A percentile compares a stretch with the other conserved stretches of the same genome.
These are phyloP conservation scores for Anneissia japonica DNA, from an alignment of 35 echinoderm and acorn worm species.

Conservation along the genomic window DNA sequence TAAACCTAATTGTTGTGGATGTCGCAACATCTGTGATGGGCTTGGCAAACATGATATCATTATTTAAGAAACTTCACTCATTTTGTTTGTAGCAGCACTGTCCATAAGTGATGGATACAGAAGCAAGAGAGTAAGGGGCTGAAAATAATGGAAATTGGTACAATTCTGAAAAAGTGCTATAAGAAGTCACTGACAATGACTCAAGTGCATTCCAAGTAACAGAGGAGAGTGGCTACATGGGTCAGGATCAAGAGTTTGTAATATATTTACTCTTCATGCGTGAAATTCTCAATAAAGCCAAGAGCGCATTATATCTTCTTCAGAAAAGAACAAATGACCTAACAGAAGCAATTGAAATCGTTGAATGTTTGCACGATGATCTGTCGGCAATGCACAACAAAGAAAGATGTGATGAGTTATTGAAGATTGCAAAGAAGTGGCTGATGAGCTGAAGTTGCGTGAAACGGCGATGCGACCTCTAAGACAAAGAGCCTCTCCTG, in stretches of 20 bases:
- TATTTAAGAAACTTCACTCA: not conserved
- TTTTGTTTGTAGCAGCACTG: not conserved
- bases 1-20: not conserved
- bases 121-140: not conserved
- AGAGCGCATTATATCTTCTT: not conserved
- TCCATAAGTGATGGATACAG: not conserved
- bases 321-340: not conserved
- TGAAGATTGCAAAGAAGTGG: not conserved
- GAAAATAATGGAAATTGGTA: not conserved
- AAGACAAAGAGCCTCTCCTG: too few relatives aligned
- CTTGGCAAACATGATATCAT: not conserved
- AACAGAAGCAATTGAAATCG: not conserved
- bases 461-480: too few relatives aligned
- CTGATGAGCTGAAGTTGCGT: too few relatives aligned
- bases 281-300: not conserved
- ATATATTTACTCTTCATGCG: not conserved
- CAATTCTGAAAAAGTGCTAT: not conserved
- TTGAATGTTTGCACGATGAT: not conserved
- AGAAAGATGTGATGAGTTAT: too few relatives aligned
- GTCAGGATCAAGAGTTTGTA: not conserved
- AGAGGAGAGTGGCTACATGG: not conserved
- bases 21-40: not conserved
- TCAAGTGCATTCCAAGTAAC: not conserved
- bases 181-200: not conserved
- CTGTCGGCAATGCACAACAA: too few relatives aligned